Evolutionary conservation across 2,113 vertebrate genomes (phyloP), one percentile per base, ranked within the genome.

Genomic region (Ptychochromis oligacanthus): DNA sequence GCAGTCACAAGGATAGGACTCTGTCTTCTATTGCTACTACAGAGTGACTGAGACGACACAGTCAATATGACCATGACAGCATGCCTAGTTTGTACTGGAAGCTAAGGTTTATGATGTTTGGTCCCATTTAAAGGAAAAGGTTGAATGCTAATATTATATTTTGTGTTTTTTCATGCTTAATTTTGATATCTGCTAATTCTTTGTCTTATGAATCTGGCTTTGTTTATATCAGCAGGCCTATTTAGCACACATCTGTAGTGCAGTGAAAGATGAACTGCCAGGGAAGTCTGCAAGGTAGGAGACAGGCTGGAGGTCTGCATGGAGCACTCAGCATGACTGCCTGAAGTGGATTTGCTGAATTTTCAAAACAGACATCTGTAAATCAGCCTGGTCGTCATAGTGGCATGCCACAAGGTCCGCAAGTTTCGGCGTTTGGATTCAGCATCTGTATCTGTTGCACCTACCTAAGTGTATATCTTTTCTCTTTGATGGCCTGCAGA

Each of bases 281-380:
- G 87, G 86, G 62, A 55, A 86, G 72, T 76, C 86, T 26, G 40
- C 24, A 89, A 92, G 90, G 90, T 92, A 91, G 88, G 90, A 87
- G 86, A 88, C 84, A 87, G 89, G 89, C 77, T 87, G 74, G 78
- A 85, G 57, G 82, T 76, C 85, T 93, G 92, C 90, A 93, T 91
- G 90, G 77, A 84, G 86, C 80, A 86, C 40, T 85, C 87, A 91
- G 90, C 92, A 91, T 91, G 92, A 77, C 64, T 64, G 81, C 85
- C 79, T 84, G 43, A 38, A 65, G 43, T 12, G 72, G 81, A 83
- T 79, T 75, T 77, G 82, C 80, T 85, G 80, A 79, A 26, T 52
- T 76, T 81, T 85, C 80, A 82, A 40, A 26, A 55, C 4, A 57
- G 79, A 24, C 72, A 9, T 52, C 31, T n/a, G 52, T 79, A 70